These are phyloP conservation scores for Itoplectis maculator DNA, from an alignment of 2,888 invertebrate species.

Conservation along the genomic window DNA sequence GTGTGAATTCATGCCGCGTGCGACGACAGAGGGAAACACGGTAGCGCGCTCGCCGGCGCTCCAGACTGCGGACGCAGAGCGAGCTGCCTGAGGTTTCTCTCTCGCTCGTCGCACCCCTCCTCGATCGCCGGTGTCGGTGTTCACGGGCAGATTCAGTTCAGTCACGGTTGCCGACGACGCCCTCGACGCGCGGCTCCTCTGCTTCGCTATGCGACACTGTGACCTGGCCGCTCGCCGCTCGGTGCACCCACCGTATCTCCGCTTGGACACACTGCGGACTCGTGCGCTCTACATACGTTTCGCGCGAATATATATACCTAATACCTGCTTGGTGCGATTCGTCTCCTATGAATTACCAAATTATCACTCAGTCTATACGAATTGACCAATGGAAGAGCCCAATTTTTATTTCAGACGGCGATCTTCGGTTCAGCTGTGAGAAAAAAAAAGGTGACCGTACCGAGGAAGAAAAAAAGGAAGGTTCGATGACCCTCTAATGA, in stretches of 20 bases:
- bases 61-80: conserved; percentile 23
- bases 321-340: too few species aligned
- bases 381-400: too few species aligned
- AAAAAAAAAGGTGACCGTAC: not conserved
- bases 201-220: conserved; percentile 73
- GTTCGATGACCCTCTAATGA: conserved; percentile 22
- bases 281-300: conserved; percentile 58
- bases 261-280: conserved; percentile 72
- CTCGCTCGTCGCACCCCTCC: conserved; percentile 10
- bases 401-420: not conserved
- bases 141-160: conserved; percentile 80
- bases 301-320: too few species aligned
- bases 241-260: conserved; percentile 84
- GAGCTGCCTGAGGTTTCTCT: not conserved
- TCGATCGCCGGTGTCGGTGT: conserved; percentile 76
- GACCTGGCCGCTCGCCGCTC: conserved; percentile 69
- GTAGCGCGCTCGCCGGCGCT: conserved; percentile 42
- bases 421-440: not conserved
- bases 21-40: conserved; percentile 51
- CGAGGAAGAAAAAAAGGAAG: not conserved
- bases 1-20: conserved; percentile 54
- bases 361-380: too few species aligned
- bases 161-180: conserved; percentile 82
- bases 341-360: too few species aligned
- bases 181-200: conserved; percentile 71